Percentiles rank a stretch among this genome's conserved stretches.
phyloP scores from a whole-genome alignment of 2,113 vertebrate species.

The Lonchura striata region DNA sequence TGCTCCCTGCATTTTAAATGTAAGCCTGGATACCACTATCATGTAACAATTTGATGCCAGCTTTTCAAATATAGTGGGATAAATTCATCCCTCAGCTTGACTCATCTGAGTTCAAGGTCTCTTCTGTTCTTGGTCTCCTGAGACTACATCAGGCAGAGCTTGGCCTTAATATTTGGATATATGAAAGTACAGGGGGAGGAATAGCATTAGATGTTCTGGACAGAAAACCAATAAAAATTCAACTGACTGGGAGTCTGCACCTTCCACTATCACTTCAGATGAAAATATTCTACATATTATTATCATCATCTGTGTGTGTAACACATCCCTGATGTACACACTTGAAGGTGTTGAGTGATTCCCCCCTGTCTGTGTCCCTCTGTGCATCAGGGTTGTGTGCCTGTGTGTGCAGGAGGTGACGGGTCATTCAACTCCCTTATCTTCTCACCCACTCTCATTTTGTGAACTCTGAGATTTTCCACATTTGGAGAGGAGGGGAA shows the following conservation, averaged over 20 bases:
- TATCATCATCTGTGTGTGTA: neutral
- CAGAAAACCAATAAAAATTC: neutral
- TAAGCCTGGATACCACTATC: neutral
- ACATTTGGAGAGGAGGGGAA: conserved; percentile 36
- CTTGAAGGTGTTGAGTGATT: conserved; percentile 45
- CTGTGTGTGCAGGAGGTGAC: conserved; percentile 21
- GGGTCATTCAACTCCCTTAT: conserved; percentile 46
- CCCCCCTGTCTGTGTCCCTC: neutral
- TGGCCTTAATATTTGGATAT: neutral
- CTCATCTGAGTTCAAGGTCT: neutral
- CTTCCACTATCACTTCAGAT: neutral
- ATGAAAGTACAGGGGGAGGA: neutral
- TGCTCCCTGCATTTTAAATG: neutral
- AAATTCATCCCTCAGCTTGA: neutral
- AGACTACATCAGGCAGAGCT: neutral
- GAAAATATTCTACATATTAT: conserved; percentile 43
- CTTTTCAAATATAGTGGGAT: neutral
- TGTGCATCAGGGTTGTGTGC: neutral
- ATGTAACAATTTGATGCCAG: neutral
- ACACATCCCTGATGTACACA: conserved; percentile 24
- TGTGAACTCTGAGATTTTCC: conserved; percentile 39
- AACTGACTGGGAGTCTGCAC: neutral
- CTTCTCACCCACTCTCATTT: conserved; percentile 51
- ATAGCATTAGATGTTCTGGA: neutral
- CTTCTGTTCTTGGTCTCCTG: neutral